phyloP scores from a whole-genome alignment of 2,797 vertebrate genomes.

The Ammospiza maritima region DNA sequence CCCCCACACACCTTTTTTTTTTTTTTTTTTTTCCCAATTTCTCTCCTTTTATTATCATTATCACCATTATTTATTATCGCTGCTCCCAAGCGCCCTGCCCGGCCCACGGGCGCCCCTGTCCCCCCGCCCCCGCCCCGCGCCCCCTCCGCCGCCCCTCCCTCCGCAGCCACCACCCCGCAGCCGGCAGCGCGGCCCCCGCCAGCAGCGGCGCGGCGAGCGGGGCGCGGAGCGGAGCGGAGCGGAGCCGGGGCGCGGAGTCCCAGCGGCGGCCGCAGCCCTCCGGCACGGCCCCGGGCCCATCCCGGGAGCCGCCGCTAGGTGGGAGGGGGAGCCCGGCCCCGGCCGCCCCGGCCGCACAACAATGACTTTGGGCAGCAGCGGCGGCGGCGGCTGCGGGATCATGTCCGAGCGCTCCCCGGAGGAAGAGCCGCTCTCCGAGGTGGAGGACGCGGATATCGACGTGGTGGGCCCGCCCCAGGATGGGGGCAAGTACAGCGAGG shows the following conservation, averaged over 20 bases:
- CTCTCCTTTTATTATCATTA: background rate
- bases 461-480: constrained; percentile 88
- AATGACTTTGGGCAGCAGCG: constrained; percentile 72
- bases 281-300: constrained; percentile 32
- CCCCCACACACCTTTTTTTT: too few relatives aligned
- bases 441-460: constrained; percentile 95
- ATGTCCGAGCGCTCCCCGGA: constrained; percentile 77
- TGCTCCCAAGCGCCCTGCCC: background rate
- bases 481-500: constrained; percentile 76
- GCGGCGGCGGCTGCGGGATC: constrained; percentile 76
- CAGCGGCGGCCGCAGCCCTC: constrained; percentile 17
- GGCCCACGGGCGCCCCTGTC: background rate
- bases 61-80: background rate
- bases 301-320: constrained; percentile 64
- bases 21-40: background rate
- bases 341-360: constrained; percentile 44
- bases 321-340: constrained; percentile 60
- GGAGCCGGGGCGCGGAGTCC: background rate
- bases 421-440: constrained; percentile 88
- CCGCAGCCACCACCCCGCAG: constrained; percentile 48
- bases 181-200: constrained; percentile 58
- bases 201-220: constrained; percentile 18
- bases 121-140: background rate
- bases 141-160: background rate
- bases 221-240: constrained; percentile 1